Evolutionary conservation across 2,113 vertebrate genomes (phyloP).

Genomic region (Myiopsitta monachus): DNA sequence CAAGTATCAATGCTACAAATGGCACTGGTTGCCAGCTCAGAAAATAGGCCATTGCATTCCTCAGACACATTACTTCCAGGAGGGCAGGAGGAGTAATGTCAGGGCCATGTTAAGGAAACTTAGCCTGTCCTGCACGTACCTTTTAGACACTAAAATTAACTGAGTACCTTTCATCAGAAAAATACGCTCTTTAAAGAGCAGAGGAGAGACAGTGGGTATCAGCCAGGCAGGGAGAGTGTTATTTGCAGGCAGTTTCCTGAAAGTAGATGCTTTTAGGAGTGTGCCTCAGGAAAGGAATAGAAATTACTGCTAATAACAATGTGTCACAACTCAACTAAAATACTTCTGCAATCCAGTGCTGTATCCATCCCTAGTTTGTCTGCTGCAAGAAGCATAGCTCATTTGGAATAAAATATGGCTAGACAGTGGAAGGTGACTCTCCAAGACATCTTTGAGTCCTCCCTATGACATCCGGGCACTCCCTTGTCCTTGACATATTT

Average conservation of each 20-base stretch:
- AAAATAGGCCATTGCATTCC: constrained; percentile 29
- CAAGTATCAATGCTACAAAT: constrained; percentile 30
- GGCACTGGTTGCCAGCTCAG: constrained; percentile 26
- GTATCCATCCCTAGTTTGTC: neutral
- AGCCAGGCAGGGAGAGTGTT: neutral
- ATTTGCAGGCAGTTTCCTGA: neutral
- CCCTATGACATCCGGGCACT: neutral
- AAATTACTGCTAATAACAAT: neutral
- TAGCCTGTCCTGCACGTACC: neutral
- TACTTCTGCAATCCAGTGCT: neutral
- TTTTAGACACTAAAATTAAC: neutral
- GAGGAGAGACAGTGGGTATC: neutral
- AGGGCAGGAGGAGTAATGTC: neutral
- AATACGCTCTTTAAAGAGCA: neutral
- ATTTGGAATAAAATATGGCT: neutral
- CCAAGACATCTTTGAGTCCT: neutral
- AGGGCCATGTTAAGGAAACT: neutral
- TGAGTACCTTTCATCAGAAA: neutral
- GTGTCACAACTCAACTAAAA: neutral
- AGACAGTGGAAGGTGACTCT: neutral
- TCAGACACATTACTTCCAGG: neutral
- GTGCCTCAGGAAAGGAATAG: neutral
- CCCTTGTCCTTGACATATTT: neutral
- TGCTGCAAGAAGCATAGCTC: neutral
- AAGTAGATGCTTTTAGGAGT: neutral